These are phyloP conservation scores for Ellobius talpinus DNA, from an alignment of 2,113 vertebrate genomes.

Conservation along the genomic window DNA sequence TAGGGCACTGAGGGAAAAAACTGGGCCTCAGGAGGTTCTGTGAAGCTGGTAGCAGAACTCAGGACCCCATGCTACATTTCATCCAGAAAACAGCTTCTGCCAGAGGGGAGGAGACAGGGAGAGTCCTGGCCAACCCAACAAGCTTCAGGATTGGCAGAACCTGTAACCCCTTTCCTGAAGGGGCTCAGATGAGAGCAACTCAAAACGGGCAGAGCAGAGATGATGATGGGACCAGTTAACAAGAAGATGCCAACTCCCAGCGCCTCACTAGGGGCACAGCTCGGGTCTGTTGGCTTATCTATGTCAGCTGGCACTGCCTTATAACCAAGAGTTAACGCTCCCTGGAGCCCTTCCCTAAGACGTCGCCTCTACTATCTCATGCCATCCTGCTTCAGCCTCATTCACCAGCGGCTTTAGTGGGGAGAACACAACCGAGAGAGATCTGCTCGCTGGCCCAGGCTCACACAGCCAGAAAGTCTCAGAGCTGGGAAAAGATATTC, in stretches of 20 bases:
- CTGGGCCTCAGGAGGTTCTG: background rate
- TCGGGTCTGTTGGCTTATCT: no score
- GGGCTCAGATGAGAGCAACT: background rate
- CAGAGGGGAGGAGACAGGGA: background rate
- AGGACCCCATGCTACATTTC: background rate
- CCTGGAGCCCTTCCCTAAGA: background rate
- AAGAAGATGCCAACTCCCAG: no score
- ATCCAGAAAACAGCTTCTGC: background rate
- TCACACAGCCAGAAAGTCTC: background rate
- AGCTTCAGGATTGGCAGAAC: background rate
- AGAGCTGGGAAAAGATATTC: background rate
- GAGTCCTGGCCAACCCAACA: background rate
- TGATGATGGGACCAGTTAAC: fast-evolving
- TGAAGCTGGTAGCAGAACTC: background rate
- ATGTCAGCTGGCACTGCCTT: background rate
- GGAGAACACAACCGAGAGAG: background rate
- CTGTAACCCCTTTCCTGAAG: background rate
- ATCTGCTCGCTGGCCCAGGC: fast-evolving
- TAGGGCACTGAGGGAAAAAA: background rate
- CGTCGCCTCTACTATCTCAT: background rate
- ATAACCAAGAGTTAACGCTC: background rate
- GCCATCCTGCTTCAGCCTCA: background rate
- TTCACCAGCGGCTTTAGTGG: background rate
- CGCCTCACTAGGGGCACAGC: background rate
- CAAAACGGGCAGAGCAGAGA: background rate